These are phyloP conservation scores for Pseudorhombus dupliciocellatus DNA, from an alignment of 2,113 vertebrate genomes.

Conservation along the genomic window DNA sequence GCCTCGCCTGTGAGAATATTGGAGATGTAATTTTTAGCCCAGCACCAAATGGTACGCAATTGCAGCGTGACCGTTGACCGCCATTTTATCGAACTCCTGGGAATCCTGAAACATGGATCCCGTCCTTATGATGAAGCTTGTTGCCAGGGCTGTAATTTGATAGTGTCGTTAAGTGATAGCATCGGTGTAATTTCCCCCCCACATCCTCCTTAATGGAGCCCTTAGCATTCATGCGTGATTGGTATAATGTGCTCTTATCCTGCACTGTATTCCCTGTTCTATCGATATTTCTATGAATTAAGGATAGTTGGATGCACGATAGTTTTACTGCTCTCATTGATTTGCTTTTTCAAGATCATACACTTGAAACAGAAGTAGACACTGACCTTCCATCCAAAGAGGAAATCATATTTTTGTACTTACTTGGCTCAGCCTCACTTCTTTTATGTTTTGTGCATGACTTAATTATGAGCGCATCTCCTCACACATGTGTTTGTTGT, in stretches of 20 bases:
- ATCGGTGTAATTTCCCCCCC: slow-evolving; percentile 33
- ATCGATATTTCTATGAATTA: slow-evolving; percentile 60
- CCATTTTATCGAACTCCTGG: slow-evolving; percentile 61
- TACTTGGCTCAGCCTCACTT: no score
- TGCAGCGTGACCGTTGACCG: slow-evolving; percentile 61
- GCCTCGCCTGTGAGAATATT: slow-evolving; percentile 60
- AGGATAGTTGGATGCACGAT: slow-evolving; percentile 47
- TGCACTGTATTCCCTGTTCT: slow-evolving; percentile 24
- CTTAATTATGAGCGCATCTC: neutral
- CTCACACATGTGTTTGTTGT: neutral
- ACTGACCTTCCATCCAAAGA: slow-evolving; percentile 28
- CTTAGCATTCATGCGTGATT: slow-evolving; percentile 33
- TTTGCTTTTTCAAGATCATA: slow-evolving; percentile 36
- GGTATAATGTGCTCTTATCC: slow-evolving; percentile 50
- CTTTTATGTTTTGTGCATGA: neutral
- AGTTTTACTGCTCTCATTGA: slow-evolving; percentile 50
- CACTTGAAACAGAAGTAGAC: slow-evolving; percentile 24
- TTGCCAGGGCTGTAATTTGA: slow-evolving; percentile 61
- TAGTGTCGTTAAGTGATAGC: slow-evolving; percentile 55
- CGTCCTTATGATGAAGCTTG: slow-evolving; percentile 44
- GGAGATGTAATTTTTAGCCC: slow-evolving; percentile 65
- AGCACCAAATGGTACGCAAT: slow-evolving; percentile 49
- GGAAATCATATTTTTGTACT: neutral
- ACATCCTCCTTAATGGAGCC: slow-evolving; percentile 47
- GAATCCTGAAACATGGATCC: slow-evolving; percentile 57